Percentiles rank a stretch among this genome's conserved stretches.
phyloP scores from a whole-genome alignment of 1,140 invertebrate genomes.

The Conopomorpha cramerella region DNA sequence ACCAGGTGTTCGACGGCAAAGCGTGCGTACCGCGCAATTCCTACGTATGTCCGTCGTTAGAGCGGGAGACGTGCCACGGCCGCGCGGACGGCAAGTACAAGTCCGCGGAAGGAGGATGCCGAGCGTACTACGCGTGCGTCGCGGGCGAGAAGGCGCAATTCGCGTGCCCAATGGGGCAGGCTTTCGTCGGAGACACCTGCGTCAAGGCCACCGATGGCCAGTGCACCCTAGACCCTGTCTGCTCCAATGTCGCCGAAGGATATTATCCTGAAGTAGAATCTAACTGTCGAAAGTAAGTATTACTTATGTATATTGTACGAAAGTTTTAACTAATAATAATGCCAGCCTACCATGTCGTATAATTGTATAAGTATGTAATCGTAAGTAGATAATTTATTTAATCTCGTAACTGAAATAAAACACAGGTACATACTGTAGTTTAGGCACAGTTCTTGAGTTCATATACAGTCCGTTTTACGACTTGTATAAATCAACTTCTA shows the following conservation, averaged over 20 bases:
- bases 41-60: constrained; percentile 51
- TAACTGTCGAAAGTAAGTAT: constrained; percentile 60
- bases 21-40: constrained; percentile 29
- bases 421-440: too few species aligned
- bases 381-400: too few species aligned
- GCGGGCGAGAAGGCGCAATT: constrained; percentile 60
- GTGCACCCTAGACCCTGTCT: constrained; percentile 52
- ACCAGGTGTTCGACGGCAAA: constrained; percentile 56
- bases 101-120: constrained; percentile 59
- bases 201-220: constrained; percentile 26
- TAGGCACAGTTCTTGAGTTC: too few species aligned
- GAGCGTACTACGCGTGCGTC: constrained; percentile 63
- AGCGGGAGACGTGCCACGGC: constrained; percentile 52
- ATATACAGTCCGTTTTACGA: too few species aligned
- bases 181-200: constrained; percentile 63
- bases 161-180: constrained; percentile 51
- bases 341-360: too few species aligned
- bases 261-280: constrained; percentile 60
- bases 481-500: too few species aligned
- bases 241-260: constrained; percentile 54
- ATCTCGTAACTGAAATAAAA: too few species aligned
- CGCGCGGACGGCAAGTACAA: constrained; percentile 63
- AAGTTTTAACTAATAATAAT: too few species aligned
- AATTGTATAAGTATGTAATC: too few species aligned
- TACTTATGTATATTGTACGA: too few species aligned